These are phyloP conservation scores for Chaetophractus vellerosus DNA, from an alignment of 2,797 vertebrate species.

Conservation along the genomic window DNA sequence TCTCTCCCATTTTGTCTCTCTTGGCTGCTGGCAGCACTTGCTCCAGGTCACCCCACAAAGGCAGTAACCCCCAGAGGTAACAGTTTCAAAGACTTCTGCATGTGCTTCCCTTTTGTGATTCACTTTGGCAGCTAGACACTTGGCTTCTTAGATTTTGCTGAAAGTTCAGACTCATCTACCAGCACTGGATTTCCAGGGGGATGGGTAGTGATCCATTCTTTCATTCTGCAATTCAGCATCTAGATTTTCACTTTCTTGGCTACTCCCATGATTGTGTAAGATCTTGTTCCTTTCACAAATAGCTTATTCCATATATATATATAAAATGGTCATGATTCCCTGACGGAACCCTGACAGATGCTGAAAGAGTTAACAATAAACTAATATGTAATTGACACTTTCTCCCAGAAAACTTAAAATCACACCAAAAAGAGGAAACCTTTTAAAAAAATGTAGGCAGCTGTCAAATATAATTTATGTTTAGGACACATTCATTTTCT, in stretches of 20 bases:
- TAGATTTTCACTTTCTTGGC: background rate
- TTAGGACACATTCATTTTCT: conserved; percentile 24
- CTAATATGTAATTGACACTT: background rate
- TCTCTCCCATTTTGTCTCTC: background rate
- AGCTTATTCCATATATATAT: background rate
- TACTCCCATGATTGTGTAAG: background rate
- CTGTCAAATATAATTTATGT: background rate
- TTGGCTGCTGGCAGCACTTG: background rate
- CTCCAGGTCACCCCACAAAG: background rate
- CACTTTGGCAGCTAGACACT: background rate
- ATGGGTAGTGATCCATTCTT: background rate
- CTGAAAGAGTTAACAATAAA: conserved; percentile 1
- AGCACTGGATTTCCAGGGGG: background rate
- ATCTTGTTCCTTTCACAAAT: background rate
- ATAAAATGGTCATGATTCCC: background rate
- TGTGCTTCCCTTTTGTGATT: background rate
- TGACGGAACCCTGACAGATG: background rate
- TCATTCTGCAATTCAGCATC: background rate
- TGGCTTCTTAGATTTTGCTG: background rate
- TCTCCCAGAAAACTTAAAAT: conserved; percentile 13
- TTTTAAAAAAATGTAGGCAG: conserved; percentile 29
- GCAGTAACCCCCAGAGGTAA: background rate
- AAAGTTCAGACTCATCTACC: background rate
- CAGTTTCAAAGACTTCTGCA: background rate
- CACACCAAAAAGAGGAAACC: background rate